Evolutionary conservation across 2,888 invertebrate genomes (phyloP), one percentile per base, ranked within the genome.

Genomic region (Ichneumoninae sp.): DNA sequence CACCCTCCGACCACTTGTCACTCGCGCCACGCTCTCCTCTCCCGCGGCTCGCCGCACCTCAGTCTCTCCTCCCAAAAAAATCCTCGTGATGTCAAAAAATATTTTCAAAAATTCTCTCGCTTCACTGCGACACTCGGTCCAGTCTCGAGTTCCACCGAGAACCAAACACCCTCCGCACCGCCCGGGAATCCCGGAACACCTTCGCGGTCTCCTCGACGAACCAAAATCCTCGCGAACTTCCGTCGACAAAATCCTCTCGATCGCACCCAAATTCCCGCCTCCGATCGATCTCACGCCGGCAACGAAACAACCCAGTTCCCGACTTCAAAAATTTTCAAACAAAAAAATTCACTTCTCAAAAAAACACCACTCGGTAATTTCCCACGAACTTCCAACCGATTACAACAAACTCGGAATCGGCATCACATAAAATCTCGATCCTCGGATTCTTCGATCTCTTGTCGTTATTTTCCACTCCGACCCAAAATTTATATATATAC

Each of bases 1-100:
- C 78, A 65, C 66, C 65, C 68, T 47, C 52, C 75, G 83, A 87
- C 88, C 81, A 87, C 87, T 88, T 88, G 87, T 84, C 86, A 85
- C 81, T 83, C 85, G 76, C 86, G 73, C 81, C 65, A 60, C 77
- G 63, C 60, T 77, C 60, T 47, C 57, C 81, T 57, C 80, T 57
- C 50, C 8, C 26, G 33, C 74, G 40, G 16, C 44, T 47, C 50
- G 30, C 5, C 22, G n/a, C 13, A 7, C 6, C 26, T n/a, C 2
- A 4, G 7, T 6, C 22, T 10, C 30, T 26, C 30, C 30, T 30
- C 30, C 5, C 5, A 0, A 5, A 30, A 30, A 30, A 30, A 26
- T 52, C 22, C 13, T 69, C 22, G 5, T 26, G 19, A 16, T 50
- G 10, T 22, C 0, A 6, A 47, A 68, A 26, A 19, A 22, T 13